Conservation (phyloP, 2,888 invertebrate genomes). For the Nemurella pictetii region DNA sequence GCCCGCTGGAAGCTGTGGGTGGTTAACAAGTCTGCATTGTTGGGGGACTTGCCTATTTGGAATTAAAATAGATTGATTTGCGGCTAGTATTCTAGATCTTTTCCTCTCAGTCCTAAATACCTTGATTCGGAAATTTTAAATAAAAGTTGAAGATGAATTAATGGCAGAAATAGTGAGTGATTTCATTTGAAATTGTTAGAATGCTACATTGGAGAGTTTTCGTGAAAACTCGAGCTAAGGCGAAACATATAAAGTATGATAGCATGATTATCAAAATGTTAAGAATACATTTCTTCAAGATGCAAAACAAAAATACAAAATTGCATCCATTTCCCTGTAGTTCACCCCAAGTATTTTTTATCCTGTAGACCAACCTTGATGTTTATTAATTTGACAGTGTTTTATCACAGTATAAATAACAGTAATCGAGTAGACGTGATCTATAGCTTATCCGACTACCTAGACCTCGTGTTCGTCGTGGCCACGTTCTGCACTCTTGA, state of each 20-base stretch:
- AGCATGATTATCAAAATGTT: too few species aligned
- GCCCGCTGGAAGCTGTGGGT: background rate
- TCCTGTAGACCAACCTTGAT: background rate
- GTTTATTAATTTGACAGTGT: constrained; percentile 7
- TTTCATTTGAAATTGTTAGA: too few species aligned
- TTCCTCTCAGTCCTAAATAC: too few species aligned
- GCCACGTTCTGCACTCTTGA: background rate
- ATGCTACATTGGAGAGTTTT: too few species aligned
- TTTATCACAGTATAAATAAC: constrained; percentile 21
- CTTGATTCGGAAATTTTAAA: too few species aligned
- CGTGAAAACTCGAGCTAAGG: too few species aligned
- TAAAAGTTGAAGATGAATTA: too few species aligned
- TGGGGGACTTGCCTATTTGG: background rate
- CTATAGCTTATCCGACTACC: constrained; percentile 3
- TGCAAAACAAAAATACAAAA: too few species aligned
- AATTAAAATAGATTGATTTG: background rate
- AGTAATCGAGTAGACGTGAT: constrained; percentile 1
- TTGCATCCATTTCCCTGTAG: background rate
- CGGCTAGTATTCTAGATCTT: too few species aligned
- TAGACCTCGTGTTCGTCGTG: background rate
- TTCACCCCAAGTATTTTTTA: background rate
- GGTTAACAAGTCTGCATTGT: background rate
- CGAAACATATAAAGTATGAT: too few species aligned
- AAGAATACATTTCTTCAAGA: too few species aligned
- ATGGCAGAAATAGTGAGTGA: too few species aligned